Conservation (phyloP, 2,888 invertebrate genomes). For the Drosophila heteroneura region DNA sequence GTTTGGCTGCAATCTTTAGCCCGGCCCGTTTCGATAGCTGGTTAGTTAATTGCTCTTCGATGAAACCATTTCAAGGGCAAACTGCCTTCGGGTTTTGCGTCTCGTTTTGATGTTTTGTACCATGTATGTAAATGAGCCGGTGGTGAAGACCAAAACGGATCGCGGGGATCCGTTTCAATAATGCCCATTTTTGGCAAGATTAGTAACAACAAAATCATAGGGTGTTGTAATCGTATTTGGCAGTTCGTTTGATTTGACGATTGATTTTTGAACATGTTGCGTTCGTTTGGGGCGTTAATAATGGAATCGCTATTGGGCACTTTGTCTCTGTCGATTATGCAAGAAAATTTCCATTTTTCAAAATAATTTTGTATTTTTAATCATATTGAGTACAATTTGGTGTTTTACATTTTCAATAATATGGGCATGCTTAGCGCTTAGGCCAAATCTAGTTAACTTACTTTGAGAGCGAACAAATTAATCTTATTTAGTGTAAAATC, state of each 20-base stretch:
- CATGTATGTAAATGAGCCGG: slow-evolving; percentile 71
- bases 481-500: not conserved
- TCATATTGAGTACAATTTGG: slow-evolving; percentile 1
- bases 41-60: slow-evolving; percentile 67
- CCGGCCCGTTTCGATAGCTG: slow-evolving; percentile 52
- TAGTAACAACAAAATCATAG: slow-evolving; percentile 33
- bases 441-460: slow-evolving; percentile 13
- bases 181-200: slow-evolving; percentile 70
- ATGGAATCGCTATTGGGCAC: slow-evolving; percentile 25
- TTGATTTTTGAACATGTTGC: slow-evolving; percentile 10
- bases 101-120: slow-evolving; percentile 29
- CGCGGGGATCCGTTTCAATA: slow-evolving; percentile 52
- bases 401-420: not conserved
- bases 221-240: slow-evolving; percentile 45
- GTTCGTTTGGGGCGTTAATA: slow-evolving; percentile 35
- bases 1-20: slow-evolving; percentile 33
- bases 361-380: slow-evolving; percentile 19
- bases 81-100: slow-evolving; percentile 57
- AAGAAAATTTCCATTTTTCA: slow-evolving; percentile 6
- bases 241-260: slow-evolving; percentile 31
- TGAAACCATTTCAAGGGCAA: slow-evolving; percentile 75
- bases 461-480: not conserved
- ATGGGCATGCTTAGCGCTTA: slow-evolving; percentile 1
- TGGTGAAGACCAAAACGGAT: slow-evolving; percentile 51
- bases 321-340: slow-evolving; percentile 25